A percentile compares a stretch with the other conserved stretches of the same genome.
phyloP scores from a whole-genome alignment of 2,113 vertebrate species.

The Sebastes schlegelii region DNA sequence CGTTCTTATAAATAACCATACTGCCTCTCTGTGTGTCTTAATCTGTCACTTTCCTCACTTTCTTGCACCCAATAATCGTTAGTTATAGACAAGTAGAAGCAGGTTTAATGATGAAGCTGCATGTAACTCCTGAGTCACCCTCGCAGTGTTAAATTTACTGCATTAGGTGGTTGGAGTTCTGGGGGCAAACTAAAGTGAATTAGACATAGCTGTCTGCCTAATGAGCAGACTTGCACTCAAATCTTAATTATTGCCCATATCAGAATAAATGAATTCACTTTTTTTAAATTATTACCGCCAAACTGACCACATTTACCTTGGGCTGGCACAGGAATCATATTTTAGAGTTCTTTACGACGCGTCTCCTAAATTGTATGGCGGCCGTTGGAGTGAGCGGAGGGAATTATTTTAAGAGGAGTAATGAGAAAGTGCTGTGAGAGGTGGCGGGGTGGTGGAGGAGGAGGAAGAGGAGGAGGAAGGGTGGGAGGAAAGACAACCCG shows the following conservation, averaged over 20 bases:
- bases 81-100: slow-evolving; percentile 23
- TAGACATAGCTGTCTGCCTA: slow-evolving; percentile 38
- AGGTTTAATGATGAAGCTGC: slow-evolving; percentile 20
- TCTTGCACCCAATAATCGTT: slow-evolving; percentile 19
- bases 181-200: slow-evolving; percentile 22
- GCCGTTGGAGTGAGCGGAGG: slow-evolving; percentile 28
- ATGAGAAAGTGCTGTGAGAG: slow-evolving; percentile 36
- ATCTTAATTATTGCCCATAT: slow-evolving; percentile 39
- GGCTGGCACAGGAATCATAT: slow-evolving; percentile 20
- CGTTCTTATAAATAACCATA: slow-evolving; percentile 45
- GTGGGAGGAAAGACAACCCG: slow-evolving; percentile 1
- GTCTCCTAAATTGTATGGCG: slow-evolving; percentile 35
- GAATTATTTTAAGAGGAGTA: slow-evolving; percentile 38
- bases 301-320: slow-evolving; percentile 31
- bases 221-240: slow-evolving; percentile 34
- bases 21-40: slow-evolving; percentile 1
- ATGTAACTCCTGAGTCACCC: not conserved
- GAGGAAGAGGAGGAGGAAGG: not conserved
- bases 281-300: slow-evolving; percentile 9
- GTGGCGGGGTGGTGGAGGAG: not conserved
- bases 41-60: slow-evolving; percentile 10
- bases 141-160: slow-evolving; percentile 34
- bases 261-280: slow-evolving; percentile 34
- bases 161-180: slow-evolving; percentile 30
- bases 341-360: slow-evolving; percentile 16